Conservation (phyloP, 2,113 vertebrate genomes). For the Heterochromis multidens region DNA sequence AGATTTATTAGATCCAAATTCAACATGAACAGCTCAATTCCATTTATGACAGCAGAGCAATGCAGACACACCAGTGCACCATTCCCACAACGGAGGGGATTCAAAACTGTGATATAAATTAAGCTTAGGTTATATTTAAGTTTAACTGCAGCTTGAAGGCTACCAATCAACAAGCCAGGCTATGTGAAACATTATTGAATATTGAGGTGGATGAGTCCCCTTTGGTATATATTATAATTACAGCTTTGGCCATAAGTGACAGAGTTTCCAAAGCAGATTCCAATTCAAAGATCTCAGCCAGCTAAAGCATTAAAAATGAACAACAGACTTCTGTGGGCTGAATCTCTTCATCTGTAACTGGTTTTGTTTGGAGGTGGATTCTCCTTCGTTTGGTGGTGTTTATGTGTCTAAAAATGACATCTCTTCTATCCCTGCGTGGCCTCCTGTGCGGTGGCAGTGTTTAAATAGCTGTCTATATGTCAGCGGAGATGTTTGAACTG, state of each 20-base stretch:
- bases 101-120: neutral
- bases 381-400: neutral
- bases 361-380: slow-evolving; percentile 6
- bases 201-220: rapidly evolving
- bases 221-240: too few relatives aligned
- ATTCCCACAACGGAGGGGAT: neutral
- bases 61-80: neutral
- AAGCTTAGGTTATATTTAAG: neutral
- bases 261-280: neutral
- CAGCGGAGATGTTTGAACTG: slow-evolving; percentile 57
- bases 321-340: neutral
- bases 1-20: neutral
- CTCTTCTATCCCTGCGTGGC: neutral
- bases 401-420: slow-evolving; percentile 4
- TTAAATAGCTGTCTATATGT: slow-evolving; percentile 55
- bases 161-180: neutral
- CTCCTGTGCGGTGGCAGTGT: slow-evolving; percentile 8
- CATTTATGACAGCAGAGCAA: neutral
- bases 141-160: neutral
- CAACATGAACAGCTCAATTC: rapidly evolving
- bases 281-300: rapidly evolving
- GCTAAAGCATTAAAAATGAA: neutral
- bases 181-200: rapidly evolving
- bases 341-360: slow-evolving; percentile 3
- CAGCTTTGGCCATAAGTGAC: neutral